Base-by-base conservation (phyloP, 2,797 vertebrate species). In the Pipistrellus pygmaeus region DNA sequence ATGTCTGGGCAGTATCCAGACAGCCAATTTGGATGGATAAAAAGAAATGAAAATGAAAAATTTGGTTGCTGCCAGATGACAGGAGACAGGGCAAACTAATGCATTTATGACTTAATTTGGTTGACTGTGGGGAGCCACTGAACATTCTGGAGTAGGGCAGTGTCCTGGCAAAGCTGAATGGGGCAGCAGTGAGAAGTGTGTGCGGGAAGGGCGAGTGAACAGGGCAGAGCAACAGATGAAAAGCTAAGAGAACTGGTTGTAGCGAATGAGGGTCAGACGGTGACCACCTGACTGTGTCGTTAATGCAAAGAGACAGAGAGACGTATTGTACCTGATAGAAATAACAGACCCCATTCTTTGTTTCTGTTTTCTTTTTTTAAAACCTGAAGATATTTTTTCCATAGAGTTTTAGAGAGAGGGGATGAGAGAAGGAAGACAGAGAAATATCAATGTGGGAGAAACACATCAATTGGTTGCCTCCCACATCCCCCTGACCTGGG, bases 221-320 rank as follows among this genome's bases (percentile, higher is more conserved):
- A 64, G 15, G 73, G 25, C 55, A 72, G 11, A 46, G 48, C 41
- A 25, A 57, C 83, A 46, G 3, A 41, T 10, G 3, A 66, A 85
- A 76, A 46, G 5, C 62, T 88, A 71, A 69, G 5, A n/a, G 41
- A 51, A 21, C 15, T 17, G 12, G 18, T 17, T 5, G 13, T 2
- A 51, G 44, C 10, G 80, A 84, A 20, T 8, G 13, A 77, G 51
- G 53, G 2, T 41, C 76, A 80, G 77, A 12, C 0, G 20, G 4
- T 27, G 20, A 71, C 73, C 57, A 7, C 44, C 72, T 6, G 9
- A n/a, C 20, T 21, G 2, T 38, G 53, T 17, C 1, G 1, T 14
- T 89, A 60, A 92, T 23, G 32, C 88, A 80, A 57, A 81, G 23
- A 38, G 41, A 93, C 68, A 92, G 35, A 91, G 66, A 91, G 55